phyloP scores from a whole-genome alignment of 2,888 invertebrate genomes.

The Deilephila porcellus region DNA sequence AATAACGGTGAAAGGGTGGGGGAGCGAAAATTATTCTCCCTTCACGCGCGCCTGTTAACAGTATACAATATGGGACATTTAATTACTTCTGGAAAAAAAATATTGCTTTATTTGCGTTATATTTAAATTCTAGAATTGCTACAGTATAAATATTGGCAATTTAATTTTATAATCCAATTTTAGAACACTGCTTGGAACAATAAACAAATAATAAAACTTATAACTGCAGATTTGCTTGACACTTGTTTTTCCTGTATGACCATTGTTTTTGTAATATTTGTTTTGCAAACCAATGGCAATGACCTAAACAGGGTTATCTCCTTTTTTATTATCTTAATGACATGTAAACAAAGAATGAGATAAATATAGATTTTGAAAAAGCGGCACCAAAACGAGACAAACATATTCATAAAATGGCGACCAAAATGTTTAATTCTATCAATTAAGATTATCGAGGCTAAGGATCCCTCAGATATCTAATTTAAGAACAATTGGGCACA shows the following conservation, averaged over 20 bases:
- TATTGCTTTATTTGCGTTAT: constrained; percentile 19
- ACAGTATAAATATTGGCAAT: no score
- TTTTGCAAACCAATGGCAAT: neutral
- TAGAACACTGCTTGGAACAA: no score
- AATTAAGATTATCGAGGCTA: no score
- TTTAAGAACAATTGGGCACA: no score
- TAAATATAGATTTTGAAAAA: no score
- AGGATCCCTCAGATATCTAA: no score
- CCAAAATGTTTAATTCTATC: no score
- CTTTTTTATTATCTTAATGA: neutral
- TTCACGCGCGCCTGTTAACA: constrained; percentile 38
- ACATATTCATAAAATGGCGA: no score
- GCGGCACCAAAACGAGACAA: no score
- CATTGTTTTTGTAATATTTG: neutral
- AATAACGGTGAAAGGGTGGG: constrained; percentile 50
- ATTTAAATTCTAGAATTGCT: no score
- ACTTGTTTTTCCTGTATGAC: neutral
- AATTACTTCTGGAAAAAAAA: constrained; percentile 53
- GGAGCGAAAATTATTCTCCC: constrained; percentile 56
- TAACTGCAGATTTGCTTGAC: neutral
- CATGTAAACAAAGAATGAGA: neutral
- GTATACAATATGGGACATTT: constrained; percentile 43
- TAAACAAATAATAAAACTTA: no score
- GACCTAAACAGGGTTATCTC: neutral
- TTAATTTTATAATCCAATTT: no score